A percentile compares a stretch with the other conserved stretches of the same genome.
These are phyloP conservation scores for Battus philenor DNA, from an alignment of 1,140 invertebrate species.

Conservation along the genomic window DNA sequence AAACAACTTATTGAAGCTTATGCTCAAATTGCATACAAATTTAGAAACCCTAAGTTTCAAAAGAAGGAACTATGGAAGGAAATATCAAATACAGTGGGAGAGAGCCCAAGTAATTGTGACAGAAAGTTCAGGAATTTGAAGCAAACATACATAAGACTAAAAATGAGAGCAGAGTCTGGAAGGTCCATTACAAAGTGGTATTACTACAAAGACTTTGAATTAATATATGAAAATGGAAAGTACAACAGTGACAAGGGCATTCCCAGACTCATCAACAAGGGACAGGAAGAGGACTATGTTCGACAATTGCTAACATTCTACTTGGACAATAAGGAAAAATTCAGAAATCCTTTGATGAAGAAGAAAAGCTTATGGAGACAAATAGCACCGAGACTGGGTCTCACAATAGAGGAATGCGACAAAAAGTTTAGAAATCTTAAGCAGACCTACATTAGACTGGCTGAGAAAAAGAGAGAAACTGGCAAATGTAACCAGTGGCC, in stretches of 20 bases:
- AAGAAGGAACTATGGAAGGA: constrained; percentile 69
- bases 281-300: constrained; percentile 47
- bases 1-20: constrained; percentile 51
- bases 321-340: constrained; percentile 58
- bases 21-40: constrained; percentile 50
- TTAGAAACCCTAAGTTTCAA: constrained; percentile 52
- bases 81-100: constrained; percentile 48
- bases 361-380: constrained; percentile 54
- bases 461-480: constrained; percentile 40
- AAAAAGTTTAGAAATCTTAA: constrained; percentile 67
- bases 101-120: constrained; percentile 48
- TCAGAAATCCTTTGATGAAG: constrained; percentile 46
- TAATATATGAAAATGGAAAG: constrained; percentile 41
- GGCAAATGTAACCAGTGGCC: constrained; percentile 53
- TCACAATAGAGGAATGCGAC: constrained; percentile 56
- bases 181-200: constrained; percentile 55
- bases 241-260: constrained; percentile 17
- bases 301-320: constrained; percentile 49
- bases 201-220: constrained; percentile 62
- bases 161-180: constrained; percentile 39
- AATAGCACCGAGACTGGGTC: constrained; percentile 41
- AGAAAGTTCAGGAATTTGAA: constrained; percentile 67
- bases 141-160: constrained; percentile 59
- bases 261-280: constrained; percentile 22
- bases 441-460: constrained; percentile 59